phyloP scores from a whole-genome alignment of 1,140 invertebrate species.

The Scaptomyza graminum region DNA sequence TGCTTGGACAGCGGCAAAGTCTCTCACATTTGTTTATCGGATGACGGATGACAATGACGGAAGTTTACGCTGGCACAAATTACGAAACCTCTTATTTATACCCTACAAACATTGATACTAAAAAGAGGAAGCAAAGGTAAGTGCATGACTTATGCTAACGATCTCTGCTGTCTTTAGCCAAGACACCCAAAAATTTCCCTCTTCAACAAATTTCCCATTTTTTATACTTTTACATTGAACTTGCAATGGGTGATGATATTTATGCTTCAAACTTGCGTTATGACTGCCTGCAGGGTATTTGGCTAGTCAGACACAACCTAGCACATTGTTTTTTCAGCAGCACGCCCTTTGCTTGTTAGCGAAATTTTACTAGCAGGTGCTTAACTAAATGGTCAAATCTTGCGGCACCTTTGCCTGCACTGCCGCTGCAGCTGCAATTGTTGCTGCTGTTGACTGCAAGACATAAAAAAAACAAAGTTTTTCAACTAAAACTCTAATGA shows the following conservation, averaged over 20 bases:
- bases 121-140: not conserved
- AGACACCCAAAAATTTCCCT: too few species aligned
- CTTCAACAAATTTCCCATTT: too few species aligned
- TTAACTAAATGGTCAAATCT: slow-evolving; percentile 61
- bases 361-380: slow-evolving; percentile 64
- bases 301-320: not conserved
- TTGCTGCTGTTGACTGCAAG: not conserved
- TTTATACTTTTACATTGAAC: too few species aligned
- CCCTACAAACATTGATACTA: not conserved
- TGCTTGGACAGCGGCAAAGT: slow-evolving; percentile 8
- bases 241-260: too few species aligned
- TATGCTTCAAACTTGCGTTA: not conserved
- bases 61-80: slow-evolving; percentile 58
- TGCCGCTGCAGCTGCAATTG: slow-evolving; percentile 5
- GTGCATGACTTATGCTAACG: not conserved
- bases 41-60: slow-evolving; percentile 58
- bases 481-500: slow-evolving; percentile 51
- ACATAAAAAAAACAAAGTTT: not conserved
- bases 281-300: slow-evolving; percentile 1
- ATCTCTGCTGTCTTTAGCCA: not conserved
- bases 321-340: not conserved
- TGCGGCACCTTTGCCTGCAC: slow-evolving; percentile 23
- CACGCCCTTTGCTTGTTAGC: slow-evolving; percentile 41
- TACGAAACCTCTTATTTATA: slow-evolving; percentile 6
- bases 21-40: slow-evolving; percentile 40